Base-by-base conservation (phyloP, 2,888 invertebrate species). In the Dorcus hopei region DNA sequence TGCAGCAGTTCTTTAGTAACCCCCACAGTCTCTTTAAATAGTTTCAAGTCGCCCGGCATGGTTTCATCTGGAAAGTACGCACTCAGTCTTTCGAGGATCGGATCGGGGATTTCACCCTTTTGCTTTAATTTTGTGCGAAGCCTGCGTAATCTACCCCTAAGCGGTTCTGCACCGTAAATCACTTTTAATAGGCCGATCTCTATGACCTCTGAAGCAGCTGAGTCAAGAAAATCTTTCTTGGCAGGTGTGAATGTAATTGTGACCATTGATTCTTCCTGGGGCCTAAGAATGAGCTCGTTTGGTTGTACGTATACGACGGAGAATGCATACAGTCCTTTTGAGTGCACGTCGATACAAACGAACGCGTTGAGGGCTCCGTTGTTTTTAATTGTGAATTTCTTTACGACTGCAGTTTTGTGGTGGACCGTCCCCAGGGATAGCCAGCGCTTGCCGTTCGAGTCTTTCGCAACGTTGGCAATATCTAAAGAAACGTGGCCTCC, bases 361-460 rank as follows among this genome's bases (percentile, higher is more conserved):
- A 85, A 87, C 1, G 82, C 81, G 9, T 81, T 73, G 8, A 86
- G 69, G 38, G 82, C 81, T 0, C 87, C 87, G 14, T 73, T 80
- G 66, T 86, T 87, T 64, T 80, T 79, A 2, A 86, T 71, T 41
- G 72, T 75, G 54, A 87, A 81, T 47, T 74, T 78, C 45, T 80
- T 79, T 9, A 76, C 76, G 9, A 85, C 67, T 1, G 76, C 70
- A 3, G 66, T 72, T 26, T 78, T 77, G 2, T 81, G 79, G 57
- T 79, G 80, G 0, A 85, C 69, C 63, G 80, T 80, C 7, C 87
- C 86, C 43, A 87, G 74, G 1, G 83, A 81, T 1, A 86, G 67
- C 78, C 85, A 85, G 61, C 82, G 79, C 59, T 80, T 80, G 3
- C 85, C 84, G 1, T 81, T 79, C 0, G 82, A 82, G 50, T 85